These are phyloP conservation scores for Sternotherus odoratus DNA, from an alignment of 2,797 vertebrate species.

Conservation along the genomic window DNA sequence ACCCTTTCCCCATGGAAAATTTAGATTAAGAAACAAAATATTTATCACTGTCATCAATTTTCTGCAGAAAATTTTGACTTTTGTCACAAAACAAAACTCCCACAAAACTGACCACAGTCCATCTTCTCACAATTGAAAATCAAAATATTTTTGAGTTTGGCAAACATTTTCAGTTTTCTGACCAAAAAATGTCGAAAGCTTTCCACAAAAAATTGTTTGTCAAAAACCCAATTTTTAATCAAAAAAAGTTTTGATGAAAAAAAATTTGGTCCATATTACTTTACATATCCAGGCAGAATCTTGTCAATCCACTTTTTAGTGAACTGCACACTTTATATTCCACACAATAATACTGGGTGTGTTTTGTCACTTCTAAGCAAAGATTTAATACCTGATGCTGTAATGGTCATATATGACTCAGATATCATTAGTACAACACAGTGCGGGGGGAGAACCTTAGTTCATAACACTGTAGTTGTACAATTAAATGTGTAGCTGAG, in stretches of 20 bases:
- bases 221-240: conserved; percentile 13
- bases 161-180: not conserved
- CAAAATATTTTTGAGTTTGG: not conserved
- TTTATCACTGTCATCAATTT: not conserved
- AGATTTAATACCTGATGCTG: not conserved
- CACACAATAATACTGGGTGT: not conserved
- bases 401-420: not conserved
- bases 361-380: not conserved
- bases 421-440: not conserved
- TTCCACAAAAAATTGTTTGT: not conserved
- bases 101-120: not conserved
- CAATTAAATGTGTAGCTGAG: not conserved
- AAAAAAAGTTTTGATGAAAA: not conserved
- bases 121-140: not conserved
- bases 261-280: not conserved
- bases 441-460: not conserved
- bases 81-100: not conserved
- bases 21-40: not conserved
- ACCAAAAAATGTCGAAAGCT: not conserved
- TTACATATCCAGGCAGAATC: not conserved
- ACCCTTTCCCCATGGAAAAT: not conserved
- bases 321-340: not conserved
- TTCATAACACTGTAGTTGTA: not conserved
- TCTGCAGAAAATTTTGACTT: not conserved
- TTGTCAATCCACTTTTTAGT: not conserved